phyloP scores from a whole-genome alignment of 2,888 invertebrate species.

The Eudemis profundana region DNA sequence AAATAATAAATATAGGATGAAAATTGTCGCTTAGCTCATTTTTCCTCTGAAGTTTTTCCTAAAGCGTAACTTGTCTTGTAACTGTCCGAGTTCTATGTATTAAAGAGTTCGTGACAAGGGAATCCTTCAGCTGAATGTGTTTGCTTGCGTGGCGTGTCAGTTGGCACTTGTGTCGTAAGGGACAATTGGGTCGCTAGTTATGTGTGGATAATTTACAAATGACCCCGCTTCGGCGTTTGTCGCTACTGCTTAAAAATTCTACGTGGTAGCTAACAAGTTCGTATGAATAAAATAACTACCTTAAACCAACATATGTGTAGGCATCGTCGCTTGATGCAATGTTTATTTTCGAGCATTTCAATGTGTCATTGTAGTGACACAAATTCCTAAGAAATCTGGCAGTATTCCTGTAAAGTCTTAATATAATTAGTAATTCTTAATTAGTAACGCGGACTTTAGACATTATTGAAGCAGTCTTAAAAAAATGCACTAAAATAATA shows the following conservation, averaged over 20 bases:
- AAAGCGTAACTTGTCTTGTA: neutral
- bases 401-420: too few relatives aligned
- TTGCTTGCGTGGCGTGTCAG: constrained; percentile 25
- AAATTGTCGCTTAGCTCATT: neutral
- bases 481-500: too few relatives aligned
- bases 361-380: too few relatives aligned
- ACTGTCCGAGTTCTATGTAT: neutral
- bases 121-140: constrained; percentile 25
- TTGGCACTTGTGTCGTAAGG: constrained; percentile 13
- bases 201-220: constrained; percentile 15
- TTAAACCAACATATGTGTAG: too few relatives aligned
- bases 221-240: constrained; percentile 1
- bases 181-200: constrained; percentile 2
- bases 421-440: too few relatives aligned
- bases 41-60: neutral
- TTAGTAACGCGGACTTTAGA: too few relatives aligned
- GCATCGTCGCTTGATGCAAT: too few relatives aligned
- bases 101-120: constrained; percentile 24
- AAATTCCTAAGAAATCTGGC: too few relatives aligned
- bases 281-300: too few relatives aligned
- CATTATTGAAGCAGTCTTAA: too few relatives aligned
- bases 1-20: too few relatives aligned
- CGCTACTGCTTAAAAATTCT: neutral
- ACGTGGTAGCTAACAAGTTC: neutral
- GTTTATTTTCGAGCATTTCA: too few relatives aligned